Conservation (phyloP, 2,113 vertebrate species). For the Onychostruthus taczanowskii region DNA sequence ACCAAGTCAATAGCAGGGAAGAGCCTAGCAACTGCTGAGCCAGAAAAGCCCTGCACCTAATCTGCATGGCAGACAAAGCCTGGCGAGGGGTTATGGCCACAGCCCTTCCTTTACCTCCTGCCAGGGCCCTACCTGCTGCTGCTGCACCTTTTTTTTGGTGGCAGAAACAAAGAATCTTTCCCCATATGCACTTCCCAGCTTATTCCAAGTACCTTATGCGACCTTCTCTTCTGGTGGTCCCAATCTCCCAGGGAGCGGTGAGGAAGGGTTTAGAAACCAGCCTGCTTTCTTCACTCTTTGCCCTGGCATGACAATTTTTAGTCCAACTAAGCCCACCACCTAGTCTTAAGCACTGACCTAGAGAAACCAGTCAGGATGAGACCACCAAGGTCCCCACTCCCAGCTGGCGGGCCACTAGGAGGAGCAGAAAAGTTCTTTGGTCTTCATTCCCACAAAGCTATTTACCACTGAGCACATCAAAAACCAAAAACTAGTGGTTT, state of each 20-base stretch:
- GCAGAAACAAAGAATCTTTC: constrained; percentile 31
- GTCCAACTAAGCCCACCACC: not conserved
- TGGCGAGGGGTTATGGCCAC: constrained; percentile 31
- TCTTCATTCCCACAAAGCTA: not conserved
- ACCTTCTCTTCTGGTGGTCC: constrained; percentile 42
- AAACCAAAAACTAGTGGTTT: not conserved
- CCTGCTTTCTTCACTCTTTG: constrained; percentile 10
- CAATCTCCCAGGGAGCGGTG: not conserved
- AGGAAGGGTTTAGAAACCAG: constrained; percentile 3
- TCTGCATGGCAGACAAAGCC: constrained; percentile 69
- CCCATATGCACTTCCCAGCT: constrained; percentile 20
- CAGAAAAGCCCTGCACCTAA: constrained; percentile 64
- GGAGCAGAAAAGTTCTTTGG: not conserved
- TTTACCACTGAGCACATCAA: not conserved
- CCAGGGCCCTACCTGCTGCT: constrained; percentile 16
- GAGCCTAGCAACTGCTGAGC: constrained; percentile 42
- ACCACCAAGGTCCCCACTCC: not conserved
- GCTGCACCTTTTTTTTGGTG: not conserved
- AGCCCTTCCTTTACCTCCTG: not conserved
- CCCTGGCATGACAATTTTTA: not conserved
- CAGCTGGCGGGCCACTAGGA: not conserved
- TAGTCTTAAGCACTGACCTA: not conserved
- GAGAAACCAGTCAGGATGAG: not conserved
- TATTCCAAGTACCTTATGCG: constrained; percentile 43
- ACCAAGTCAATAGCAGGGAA: constrained; percentile 49